Percentiles rank a stretch among this genome's conserved stretches.
Conservation (phyloP, 92 coral and sea anemone species). For the Chrysogorgia sp. region DNA sequence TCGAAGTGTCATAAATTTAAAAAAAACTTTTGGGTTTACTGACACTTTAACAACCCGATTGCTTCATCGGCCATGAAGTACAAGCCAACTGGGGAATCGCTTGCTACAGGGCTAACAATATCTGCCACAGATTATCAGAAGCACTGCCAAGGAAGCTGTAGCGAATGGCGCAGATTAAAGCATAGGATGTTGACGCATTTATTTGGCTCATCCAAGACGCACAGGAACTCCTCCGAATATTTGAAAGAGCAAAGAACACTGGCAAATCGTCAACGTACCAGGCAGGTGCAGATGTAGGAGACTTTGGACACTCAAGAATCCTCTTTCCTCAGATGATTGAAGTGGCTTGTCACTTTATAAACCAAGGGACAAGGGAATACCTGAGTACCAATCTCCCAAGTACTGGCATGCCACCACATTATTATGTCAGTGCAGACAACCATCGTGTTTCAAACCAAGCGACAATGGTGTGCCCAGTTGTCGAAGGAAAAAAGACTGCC, state of each 20-base stretch:
- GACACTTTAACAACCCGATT: no score
- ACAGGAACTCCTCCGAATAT: background rate
- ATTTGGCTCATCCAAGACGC: constrained; percentile 21
- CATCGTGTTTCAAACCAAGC: background rate
- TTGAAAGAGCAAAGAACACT: constrained; percentile 2
- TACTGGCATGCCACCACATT: background rate
- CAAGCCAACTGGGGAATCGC: constrained; percentile 12
- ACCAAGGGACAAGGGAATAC: background rate
- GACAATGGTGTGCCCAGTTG: background rate
- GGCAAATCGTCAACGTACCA: background rate
- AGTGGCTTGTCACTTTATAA: background rate
- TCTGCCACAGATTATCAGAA: no score
- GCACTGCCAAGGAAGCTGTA: constrained; percentile 18
- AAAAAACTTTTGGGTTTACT: no score
- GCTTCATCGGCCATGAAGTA: constrained; percentile 10
- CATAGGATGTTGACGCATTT: constrained; percentile 19
- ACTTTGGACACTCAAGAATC: no score
- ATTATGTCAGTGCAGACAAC: background rate
- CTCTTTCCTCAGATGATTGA: background rate
- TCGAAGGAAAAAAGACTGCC: background rate
- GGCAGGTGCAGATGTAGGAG: background rate
- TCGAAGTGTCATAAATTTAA: no score
- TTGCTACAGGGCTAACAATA: constrained; percentile 16
- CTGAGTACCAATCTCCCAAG: background rate
- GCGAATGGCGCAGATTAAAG: constrained; percentile 26